These are phyloP conservation scores for Drosophila sturtevanti DNA, from an alignment of 1,140 invertebrate species.

Conservation along the genomic window DNA sequence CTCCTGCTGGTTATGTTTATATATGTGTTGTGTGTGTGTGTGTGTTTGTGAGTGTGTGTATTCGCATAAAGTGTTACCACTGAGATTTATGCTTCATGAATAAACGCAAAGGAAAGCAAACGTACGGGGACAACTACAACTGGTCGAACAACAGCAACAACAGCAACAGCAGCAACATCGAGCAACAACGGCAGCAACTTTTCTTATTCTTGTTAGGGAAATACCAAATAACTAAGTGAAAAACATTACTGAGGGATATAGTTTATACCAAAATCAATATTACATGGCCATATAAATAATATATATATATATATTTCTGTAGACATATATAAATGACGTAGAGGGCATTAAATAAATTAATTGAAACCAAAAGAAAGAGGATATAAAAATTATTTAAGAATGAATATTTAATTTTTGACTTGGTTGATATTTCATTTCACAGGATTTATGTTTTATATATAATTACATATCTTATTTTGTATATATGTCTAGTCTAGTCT, in stretches of 20 bases:
- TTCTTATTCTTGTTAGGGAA: slow-evolving; percentile 19
- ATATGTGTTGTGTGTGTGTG: slow-evolving; percentile 62
- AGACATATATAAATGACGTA: too few relatives aligned
- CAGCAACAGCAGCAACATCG: slow-evolving; percentile 29
- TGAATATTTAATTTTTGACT: too few relatives aligned
- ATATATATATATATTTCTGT: too few relatives aligned
- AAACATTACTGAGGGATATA: slow-evolving; percentile 57
- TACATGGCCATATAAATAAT: neutral
- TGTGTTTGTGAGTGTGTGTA: slow-evolving; percentile 54
- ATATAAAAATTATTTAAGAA: too few relatives aligned
- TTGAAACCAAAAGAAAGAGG: too few relatives aligned
- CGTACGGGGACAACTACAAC: neutral
- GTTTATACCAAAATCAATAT: slow-evolving; percentile 49
- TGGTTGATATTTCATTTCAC: too few relatives aligned
- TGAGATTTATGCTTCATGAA: slow-evolving; percentile 79
- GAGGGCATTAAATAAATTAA: too few relatives aligned
- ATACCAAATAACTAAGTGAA: slow-evolving; percentile 44
- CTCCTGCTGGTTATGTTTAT: slow-evolving; percentile 58
- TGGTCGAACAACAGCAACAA: slow-evolving; percentile 26
- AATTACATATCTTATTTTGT: too few relatives aligned
- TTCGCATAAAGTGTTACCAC: slow-evolving; percentile 78
- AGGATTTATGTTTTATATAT: too few relatives aligned
- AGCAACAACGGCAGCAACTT: slow-evolving; percentile 10
- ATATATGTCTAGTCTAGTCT: too few relatives aligned
- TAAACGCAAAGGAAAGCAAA: slow-evolving; percentile 60